Evolutionary conservation across 1,140 invertebrate species (phyloP).

Genomic region (Leptopilina clavipes): DNA sequence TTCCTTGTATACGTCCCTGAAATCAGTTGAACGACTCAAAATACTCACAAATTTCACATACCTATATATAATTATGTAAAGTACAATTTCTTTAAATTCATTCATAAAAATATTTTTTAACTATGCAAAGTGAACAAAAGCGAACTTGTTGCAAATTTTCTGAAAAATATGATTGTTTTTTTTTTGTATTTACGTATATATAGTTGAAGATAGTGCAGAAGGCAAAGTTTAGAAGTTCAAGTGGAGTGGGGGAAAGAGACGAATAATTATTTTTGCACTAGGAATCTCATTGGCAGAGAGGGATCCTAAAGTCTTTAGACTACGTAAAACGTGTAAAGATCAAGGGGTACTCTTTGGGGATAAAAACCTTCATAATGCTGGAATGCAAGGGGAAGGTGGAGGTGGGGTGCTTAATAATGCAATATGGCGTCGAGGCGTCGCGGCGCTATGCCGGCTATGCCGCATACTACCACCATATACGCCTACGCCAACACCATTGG

Average conservation of each 20-base stretch:
- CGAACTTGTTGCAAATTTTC: too few species aligned
- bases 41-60: too few species aligned
- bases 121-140: too few species aligned
- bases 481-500: conserved; percentile 52
- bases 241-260: background rate
- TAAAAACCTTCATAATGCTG: conserved; percentile 73
- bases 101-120: too few species aligned
- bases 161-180: background rate
- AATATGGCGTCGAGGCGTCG: conserved; percentile 71
- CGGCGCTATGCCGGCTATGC: conserved; percentile 71
- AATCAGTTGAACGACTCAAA: too few species aligned
- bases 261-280: conserved; percentile 22
- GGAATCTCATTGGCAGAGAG: conserved; percentile 27
- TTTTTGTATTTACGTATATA: too few species aligned
- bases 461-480: conserved; percentile 70
- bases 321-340: conserved; percentile 26
- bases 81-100: background rate
- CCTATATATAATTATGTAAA: too few species aligned
- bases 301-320: conserved; percentile 17
- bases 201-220: background rate
- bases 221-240: background rate
- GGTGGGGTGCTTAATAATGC: conserved; percentile 71
- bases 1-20: too few species aligned
- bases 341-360: conserved; percentile 61
- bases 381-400: conserved; percentile 65